These are phyloP conservation scores for Mixornis gularis DNA, from an alignment of 2,113 vertebrate genomes.

Conservation along the genomic window DNA sequence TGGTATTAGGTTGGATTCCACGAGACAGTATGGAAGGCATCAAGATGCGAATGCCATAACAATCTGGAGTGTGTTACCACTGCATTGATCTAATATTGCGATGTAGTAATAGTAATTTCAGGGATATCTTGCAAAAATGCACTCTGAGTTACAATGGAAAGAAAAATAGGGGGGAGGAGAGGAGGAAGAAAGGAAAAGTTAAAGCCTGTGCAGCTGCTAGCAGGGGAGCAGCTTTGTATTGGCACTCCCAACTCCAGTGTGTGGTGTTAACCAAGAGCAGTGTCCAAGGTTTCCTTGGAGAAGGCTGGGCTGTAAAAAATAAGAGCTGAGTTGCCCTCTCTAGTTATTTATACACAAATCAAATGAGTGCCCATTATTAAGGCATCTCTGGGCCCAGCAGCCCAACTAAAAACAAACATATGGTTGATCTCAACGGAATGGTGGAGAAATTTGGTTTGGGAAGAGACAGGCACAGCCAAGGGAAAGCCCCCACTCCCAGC, in stretches of 20 bases:
- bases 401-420: neutral
- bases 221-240: neutral
- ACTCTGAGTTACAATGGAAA: conserved; percentile 31
- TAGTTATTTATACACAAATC: neutral
- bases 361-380: neutral
- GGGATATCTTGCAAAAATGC: conserved; percentile 56
- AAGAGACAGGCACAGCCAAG: neutral
- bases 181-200: conserved; percentile 24
- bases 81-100: conserved; percentile 51
- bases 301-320: neutral
- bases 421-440: neutral
- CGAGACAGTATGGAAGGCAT: conserved; percentile 63
- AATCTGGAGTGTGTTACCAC: conserved; percentile 62
- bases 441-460: neutral
- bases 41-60: conserved; percentile 49
- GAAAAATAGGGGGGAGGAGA: neutral
- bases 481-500: neutral
- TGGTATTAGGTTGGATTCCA: conserved; percentile 54
- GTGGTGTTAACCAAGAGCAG: neutral
- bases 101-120: conserved; percentile 59
- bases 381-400: neutral
- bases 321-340: neutral
- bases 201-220: conserved; percentile 1
- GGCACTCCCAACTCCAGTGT: neutral
- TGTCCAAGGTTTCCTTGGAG: neutral